phyloP scores from a whole-genome alignment of 2,888 invertebrate genomes.

The Xanthorhoe spadicearia region DNA sequence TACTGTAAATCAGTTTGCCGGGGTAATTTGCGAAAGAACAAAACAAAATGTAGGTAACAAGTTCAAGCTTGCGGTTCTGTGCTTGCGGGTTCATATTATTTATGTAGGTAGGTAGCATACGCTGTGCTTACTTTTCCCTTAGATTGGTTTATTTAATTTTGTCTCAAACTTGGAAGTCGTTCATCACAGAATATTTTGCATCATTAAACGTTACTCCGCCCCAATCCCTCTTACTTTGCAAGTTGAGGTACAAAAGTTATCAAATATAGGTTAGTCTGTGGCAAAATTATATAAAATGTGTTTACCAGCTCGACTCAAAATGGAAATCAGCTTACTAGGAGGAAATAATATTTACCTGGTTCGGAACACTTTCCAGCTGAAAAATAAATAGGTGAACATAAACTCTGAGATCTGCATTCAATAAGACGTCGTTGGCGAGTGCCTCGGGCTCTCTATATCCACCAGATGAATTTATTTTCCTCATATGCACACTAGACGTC shows the following conservation, averaged over 20 bases:
- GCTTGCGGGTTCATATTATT: conserved; percentile 37
- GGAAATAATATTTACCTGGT: conserved; percentile 33
- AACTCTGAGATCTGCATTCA: conserved; percentile 64
- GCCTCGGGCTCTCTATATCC: conserved; percentile 69
- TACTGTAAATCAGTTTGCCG: conserved; percentile 43
- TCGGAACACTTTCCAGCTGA: conserved; percentile 37
- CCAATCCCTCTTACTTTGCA: conserved; percentile 5
- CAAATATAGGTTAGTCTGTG: conserved; percentile 7
- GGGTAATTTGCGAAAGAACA: conserved; percentile 42
- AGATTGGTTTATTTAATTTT: conserved; percentile 31
- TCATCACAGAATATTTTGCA: conserved; percentile 28
- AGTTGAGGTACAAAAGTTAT: conserved; percentile 9
- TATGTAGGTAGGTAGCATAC: conserved; percentile 19
- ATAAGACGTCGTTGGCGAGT: conserved; percentile 69
- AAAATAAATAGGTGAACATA: conserved; percentile 56
- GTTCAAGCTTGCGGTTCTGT: conserved; percentile 36
- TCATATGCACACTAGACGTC: conserved; percentile 77
- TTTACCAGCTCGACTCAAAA: conserved; percentile 8
- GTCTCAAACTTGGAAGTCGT: conserved; percentile 28
- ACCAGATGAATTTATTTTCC: conserved; percentile 78
- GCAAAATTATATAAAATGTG: conserved; percentile 4
- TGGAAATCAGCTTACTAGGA: conserved; percentile 8
- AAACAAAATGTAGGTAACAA: conserved; percentile 39
- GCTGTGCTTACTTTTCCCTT: conserved; percentile 34
- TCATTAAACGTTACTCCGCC: conserved; percentile 19